Conservation (phyloP, 2,797 vertebrate genomes). For the Carapus acus region DNA sequence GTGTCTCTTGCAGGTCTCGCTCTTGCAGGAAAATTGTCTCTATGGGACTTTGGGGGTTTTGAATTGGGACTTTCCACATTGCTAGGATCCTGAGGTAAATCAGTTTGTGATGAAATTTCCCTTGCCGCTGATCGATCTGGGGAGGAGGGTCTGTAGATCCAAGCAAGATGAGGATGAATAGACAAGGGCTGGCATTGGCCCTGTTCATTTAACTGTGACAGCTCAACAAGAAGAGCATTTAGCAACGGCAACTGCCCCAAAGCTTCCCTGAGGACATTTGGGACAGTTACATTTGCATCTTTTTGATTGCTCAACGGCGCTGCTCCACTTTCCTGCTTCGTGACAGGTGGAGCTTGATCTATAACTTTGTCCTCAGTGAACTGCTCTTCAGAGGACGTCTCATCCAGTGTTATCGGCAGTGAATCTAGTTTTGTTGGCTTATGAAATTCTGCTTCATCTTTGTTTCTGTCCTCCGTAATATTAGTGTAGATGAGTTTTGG, state of each 20-base stretch:
- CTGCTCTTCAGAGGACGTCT: constrained; percentile 41
- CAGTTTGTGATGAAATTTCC: constrained; percentile 15
- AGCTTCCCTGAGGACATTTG: constrained; percentile 45
- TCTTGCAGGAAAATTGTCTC: constrained; percentile 31
- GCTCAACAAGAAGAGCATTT: constrained; percentile 81
- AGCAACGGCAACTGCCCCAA: constrained; percentile 79
- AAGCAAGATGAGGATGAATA: constrained; percentile 67
- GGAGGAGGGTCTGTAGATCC: constrained; percentile 58
- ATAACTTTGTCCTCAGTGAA: neutral
- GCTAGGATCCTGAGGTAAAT: constrained; percentile 10
- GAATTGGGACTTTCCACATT: constrained; percentile 18
- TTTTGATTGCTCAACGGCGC: constrained; percentile 7
- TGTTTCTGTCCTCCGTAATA: constrained; percentile 28
- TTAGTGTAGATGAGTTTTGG: constrained; percentile 79
- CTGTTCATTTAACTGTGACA: constrained; percentile 72
- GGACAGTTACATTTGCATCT: constrained; percentile 13
- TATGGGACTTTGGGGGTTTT: constrained; percentile 20
- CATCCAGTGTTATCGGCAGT: constrained; percentile 42
- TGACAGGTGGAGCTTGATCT: constrained; percentile 1
- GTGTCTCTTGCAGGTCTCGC: constrained; percentile 17
- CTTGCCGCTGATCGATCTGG: constrained; percentile 5
- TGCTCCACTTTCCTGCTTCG: constrained; percentile 9
- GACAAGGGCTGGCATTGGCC: constrained; percentile 43
- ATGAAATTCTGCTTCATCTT: constrained; percentile 27
- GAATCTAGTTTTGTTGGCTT: constrained; percentile 20